phyloP scores from a whole-genome alignment of 2,888 invertebrate species.

The Celastrina argiolus region DNA sequence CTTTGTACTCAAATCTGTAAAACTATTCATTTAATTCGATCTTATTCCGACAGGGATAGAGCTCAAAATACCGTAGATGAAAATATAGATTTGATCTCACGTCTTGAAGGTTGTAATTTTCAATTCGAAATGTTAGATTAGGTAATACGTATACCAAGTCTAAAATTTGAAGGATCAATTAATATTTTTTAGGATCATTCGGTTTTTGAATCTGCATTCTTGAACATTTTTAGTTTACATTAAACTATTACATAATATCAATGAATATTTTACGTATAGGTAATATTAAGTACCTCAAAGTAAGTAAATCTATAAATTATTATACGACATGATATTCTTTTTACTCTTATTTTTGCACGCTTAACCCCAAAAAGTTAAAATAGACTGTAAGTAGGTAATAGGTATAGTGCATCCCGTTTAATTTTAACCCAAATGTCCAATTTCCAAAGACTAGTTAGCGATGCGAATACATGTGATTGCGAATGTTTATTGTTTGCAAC shows the following conservation, averaged over 20 bases:
- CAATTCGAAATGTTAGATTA: constrained; percentile 25
- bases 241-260: too few species aligned
- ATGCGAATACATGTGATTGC: too few species aligned
- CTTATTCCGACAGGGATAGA: background rate
- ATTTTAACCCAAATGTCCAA: too few species aligned
- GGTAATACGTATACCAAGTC: constrained; percentile 10
- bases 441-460: too few species aligned
- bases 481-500: too few species aligned
- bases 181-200: background rate
- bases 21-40: background rate
- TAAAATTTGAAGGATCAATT: constrained; percentile 8
- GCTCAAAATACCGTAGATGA: background rate
- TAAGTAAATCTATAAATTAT: background rate
- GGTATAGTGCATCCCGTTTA: too few species aligned
- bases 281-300: background rate
- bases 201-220: background rate
- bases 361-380: too few species aligned
- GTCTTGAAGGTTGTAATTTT: constrained; percentile 30
- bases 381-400: too few species aligned
- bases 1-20: constrained; percentile 1
- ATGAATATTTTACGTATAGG: background rate
- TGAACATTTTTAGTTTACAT: background rate
- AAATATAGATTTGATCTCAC: constrained; percentile 11
- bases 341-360: too few species aligned
- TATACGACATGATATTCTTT: background rate